Evolutionary conservation across 2,113 vertebrate genomes (phyloP).

Genomic region (Oxyura jamaicensis): DNA sequence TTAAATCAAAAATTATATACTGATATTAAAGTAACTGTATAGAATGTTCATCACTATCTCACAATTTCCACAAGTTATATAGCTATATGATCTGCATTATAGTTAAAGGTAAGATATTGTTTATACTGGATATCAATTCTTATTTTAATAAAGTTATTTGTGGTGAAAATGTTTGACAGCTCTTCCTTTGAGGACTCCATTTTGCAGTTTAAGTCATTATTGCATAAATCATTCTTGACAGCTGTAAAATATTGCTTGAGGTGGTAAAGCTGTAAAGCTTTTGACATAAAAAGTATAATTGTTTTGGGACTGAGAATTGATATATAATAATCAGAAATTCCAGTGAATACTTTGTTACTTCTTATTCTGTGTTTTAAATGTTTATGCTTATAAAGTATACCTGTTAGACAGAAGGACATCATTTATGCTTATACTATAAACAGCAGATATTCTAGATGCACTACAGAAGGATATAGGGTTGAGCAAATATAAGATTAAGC

Average conservation of each 20-base stretch:
- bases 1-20: not conserved
- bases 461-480: not conserved
- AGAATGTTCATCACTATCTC: not conserved
- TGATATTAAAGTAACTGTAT: not conserved
- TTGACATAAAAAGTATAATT: slow-evolving; percentile 77
- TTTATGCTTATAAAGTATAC: not conserved
- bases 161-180: slow-evolving; percentile 71
- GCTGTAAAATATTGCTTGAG: slow-evolving; percentile 80
- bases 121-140: slow-evolving; percentile 63
- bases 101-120: slow-evolving; percentile 42
- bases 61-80: not conserved
- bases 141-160: slow-evolving; percentile 71
- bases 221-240: slow-evolving; percentile 81
- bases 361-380: not conserved
- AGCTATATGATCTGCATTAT: not conserved
- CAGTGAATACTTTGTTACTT: not conserved
- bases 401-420: not conserved
- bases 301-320: slow-evolving; percentile 23
- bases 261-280: slow-evolving; percentile 78
- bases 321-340: slow-evolving; percentile 39
- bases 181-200: slow-evolving; percentile 74
- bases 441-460: not conserved
- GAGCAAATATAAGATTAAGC: not conserved
- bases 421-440: not conserved
- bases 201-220: slow-evolving; percentile 78